phyloP scores from a whole-genome alignment of 2,888 invertebrate species.

The Fissipunctia ypsillon region DNA sequence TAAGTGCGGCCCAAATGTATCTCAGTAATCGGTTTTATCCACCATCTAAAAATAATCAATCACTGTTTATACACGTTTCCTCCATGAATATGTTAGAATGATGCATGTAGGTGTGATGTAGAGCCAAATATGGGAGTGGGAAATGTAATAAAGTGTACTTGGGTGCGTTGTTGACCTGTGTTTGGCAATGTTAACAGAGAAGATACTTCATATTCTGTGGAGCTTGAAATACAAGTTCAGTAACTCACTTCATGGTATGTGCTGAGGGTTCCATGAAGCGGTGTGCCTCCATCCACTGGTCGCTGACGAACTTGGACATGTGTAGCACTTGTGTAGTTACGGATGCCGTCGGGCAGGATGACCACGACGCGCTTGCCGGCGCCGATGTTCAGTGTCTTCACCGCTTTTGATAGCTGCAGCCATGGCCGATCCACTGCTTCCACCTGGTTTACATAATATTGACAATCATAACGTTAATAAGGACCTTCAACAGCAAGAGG shows the following conservation, averaged over 20 bases:
- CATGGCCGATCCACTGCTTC: conserved; percentile 95
- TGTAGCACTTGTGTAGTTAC: too few relatives aligned
- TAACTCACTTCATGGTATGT: conserved; percentile 81
- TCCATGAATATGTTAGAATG: background rate
- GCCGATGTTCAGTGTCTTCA: conserved; percentile 92
- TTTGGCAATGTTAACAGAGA: background rate
- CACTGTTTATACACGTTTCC: background rate
- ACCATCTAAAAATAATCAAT: conserved; percentile 53
- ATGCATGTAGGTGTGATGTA: background rate
- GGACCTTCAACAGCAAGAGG: too few relatives aligned
- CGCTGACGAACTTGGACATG: conserved; percentile 97
- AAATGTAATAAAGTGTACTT: background rate
- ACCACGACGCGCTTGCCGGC: conserved; percentile 94
- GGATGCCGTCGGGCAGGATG: conserved; percentile 96
- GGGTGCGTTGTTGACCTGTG: background rate
- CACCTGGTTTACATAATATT: conserved; percentile 75
- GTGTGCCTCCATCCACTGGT: conserved; percentile 95
- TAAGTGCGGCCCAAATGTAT: conserved; percentile 54
- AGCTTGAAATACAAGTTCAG: background rate
- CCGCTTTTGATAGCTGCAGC: conserved; percentile 79
- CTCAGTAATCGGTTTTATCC: conserved; percentile 85
- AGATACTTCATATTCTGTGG: background rate
- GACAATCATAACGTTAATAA: background rate
- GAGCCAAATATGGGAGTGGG: background rate
- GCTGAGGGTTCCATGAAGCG: conserved; percentile 69